phyloP scores from a whole-genome alignment of 2,888 invertebrate species.

The Sinodicranocentrus sp. region DNA sequence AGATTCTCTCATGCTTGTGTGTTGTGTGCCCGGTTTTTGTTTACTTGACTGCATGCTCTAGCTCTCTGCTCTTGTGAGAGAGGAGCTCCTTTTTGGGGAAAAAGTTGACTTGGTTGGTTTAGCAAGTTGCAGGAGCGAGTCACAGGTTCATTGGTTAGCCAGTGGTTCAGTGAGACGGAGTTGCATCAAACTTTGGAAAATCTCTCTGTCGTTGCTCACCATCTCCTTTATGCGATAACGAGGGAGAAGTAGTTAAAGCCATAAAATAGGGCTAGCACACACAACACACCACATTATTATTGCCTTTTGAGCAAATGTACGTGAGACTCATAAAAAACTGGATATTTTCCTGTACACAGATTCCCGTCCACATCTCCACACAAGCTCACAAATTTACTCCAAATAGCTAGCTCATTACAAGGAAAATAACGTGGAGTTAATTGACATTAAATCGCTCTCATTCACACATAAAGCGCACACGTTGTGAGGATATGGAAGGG shows the following conservation, averaged over 20 bases:
- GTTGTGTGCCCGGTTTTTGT: not conserved
- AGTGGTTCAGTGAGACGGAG: conserved; percentile 34
- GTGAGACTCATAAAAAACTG: not conserved
- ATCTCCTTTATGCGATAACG: not conserved
- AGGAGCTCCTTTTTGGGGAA: conserved; percentile 14
- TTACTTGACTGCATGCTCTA: not conserved
- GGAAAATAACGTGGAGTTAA: conserved; percentile 71
- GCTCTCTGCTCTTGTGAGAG: not conserved
- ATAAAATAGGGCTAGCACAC: not conserved
- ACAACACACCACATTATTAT: too few relatives aligned
- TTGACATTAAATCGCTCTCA: conserved; percentile 72
- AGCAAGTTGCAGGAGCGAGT: conserved; percentile 12
- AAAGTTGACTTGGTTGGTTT: conserved; percentile 5
- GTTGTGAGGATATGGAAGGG: not conserved
- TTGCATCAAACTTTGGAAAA: conserved; percentile 9
- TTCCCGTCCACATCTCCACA: not conserved
- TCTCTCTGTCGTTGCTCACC: not conserved
- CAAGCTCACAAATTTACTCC: not conserved
- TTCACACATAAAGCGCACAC: conserved; percentile 59
- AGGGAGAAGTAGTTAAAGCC: not conserved
- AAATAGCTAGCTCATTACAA: conserved; percentile 58
- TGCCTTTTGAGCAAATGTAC: not conserved
- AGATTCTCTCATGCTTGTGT: not conserved
- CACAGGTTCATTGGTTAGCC: conserved; percentile 50
- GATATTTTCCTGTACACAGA: not conserved